Conservation (phyloP, 2,797 vertebrate genomes). For the Champsocephalus gunnari region DNA sequence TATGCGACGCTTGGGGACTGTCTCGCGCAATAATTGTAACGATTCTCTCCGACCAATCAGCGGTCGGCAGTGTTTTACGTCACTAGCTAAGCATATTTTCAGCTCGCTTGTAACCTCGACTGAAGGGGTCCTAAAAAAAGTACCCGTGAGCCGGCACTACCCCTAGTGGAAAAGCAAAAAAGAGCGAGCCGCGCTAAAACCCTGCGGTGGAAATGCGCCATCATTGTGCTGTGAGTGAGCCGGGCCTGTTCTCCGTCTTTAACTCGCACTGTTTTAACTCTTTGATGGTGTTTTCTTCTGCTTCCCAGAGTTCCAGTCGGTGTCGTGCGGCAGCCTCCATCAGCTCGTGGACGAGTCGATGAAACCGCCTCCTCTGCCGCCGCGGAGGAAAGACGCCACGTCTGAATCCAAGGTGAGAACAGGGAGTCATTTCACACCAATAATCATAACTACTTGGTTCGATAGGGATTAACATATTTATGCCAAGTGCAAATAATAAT, state of each 20-base stretch:
- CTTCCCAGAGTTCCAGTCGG: conserved; percentile 89
- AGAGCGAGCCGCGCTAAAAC: too few species aligned
- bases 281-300: not conserved
- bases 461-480: not conserved
- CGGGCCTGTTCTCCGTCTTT: not conserved
- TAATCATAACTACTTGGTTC: not conserved
- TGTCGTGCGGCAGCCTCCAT: conserved; percentile 92
- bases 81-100: too few species aligned
- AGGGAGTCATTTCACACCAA: not conserved
- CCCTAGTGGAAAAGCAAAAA: too few species aligned
- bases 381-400: conserved; percentile 90
- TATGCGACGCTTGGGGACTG: too few species aligned
- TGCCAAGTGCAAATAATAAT: not conserved
- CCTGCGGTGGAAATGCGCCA: too few species aligned
- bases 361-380: conserved; percentile 94
- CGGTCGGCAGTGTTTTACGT: too few species aligned
- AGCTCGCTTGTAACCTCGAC: too few species aligned
- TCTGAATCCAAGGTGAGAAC: conserved; percentile 89
- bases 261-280: not conserved
- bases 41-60: too few species aligned
- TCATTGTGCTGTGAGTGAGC: not conserved
- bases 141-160: too few species aligned
- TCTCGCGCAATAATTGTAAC: too few species aligned
- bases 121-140: too few species aligned
- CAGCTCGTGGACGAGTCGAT: conserved; percentile 90